Base-by-base conservation (phyloP, 2,113 vertebrate species). In the Spermophilus dauricus region DNA sequence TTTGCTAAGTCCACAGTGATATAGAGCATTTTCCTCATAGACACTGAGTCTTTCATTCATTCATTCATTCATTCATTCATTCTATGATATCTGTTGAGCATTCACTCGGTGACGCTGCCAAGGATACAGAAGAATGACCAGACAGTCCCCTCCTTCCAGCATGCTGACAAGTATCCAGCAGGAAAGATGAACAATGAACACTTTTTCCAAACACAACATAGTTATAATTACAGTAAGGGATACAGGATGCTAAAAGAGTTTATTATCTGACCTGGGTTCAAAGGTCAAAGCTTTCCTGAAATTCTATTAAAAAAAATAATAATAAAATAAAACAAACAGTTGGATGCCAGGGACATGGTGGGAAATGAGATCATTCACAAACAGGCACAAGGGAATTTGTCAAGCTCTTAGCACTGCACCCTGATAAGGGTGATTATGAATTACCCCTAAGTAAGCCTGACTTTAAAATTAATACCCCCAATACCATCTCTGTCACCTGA, bases 371-470 rank as follows among this genome's bases (percentile, higher is more conserved):
- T 56, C 73, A 48, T 65, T 39, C 72, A 81, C 4, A 48, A 72
- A 82, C 5, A 53, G 11, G 18, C 63, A 45, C 17, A 8, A 51
- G 20, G 30, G 34, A 75, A 85, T 34, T 34, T 72, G 18, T 73
- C 85, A 97, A 17, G 77, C 9, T 61, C 91, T 95, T 53, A 91
- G 42, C 91, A 85, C 28, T 42, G 3, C 18, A 69, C 13, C n/a
- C n/a, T 61, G 26, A 81, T 94, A 87, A 81, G 4, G 20, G 22
- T 61, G 17, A 65, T 92, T 81, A 28, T 90, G 3, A 88, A 76
- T 88, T 76, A 65, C 72, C 67, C 45, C 30, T 95, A 53, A 81
- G 65, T 94, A 95, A 93, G 80, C 26, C n/a, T 70, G 45, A 77
- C 39, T 87, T 94, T 73, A 89, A 32, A 85, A 92, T 28, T 63